Base-by-base conservation (phyloP, 2,888 invertebrate species). In the Escarpia spicata region DNA sequence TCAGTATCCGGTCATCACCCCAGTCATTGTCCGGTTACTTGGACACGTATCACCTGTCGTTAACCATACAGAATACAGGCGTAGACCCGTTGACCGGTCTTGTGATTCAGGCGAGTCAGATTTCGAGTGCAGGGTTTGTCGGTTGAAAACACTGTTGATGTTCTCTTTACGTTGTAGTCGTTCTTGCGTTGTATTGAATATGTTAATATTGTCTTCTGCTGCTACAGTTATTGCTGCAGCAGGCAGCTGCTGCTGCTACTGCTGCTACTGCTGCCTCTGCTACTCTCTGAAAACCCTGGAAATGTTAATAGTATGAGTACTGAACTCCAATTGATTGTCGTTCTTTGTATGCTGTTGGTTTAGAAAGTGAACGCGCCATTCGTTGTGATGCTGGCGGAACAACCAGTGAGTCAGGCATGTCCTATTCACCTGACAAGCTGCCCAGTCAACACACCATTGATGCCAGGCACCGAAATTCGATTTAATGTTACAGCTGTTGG, bases 21-120 rank as follows among this genome's bases (percentile, higher is more conserved):
- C 92, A 75, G 15, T 90, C n/a, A 43, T 90, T 92, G 52, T 75
- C 89, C 6, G 93, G 90, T 26, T 93, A 93, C 90, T 52, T 94
- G 31, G 94, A 93, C 90, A 90, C 90, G 37, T 92, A 93, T 43
- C 37, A 91, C 26, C 19, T 75, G 45, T 92, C 91, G 15, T n/a
- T 93, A 19, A 92, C 37, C 43, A n/a, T 94, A 12, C 92, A 75
- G 19, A 94, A 94, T 90, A 93, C 58, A 26, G 94, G 94, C n/a
- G 92, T 92, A 4, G 93, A 93, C 43, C 19, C 91, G n/a, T 58
- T 94, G 89, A 44, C 58, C 6, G 91, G 92, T 75, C 91, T 94
- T 12, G 89, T 92, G 45, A 91, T 92, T 31, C 60, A 43, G 91
- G 94, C 93, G 43, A 93, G 92, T 93, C 9, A 43, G 0, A 0